Evolutionary conservation across 64 coral and sea anemone genomes (phyloP).

Genomic region (Catalaphyllia jardinei): DNA sequence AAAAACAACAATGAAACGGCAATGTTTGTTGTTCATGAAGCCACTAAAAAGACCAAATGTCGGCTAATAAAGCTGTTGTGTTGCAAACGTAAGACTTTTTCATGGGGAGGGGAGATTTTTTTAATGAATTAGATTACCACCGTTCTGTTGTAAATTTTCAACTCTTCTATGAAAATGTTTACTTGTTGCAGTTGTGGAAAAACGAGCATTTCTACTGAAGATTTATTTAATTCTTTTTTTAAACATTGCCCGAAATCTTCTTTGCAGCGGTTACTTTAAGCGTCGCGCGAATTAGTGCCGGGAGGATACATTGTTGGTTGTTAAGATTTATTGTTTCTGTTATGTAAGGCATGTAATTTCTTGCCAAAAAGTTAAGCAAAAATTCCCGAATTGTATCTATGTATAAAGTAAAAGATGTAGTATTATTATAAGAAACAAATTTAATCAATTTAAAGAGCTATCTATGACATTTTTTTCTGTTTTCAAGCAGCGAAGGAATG

Average conservation of each 20-base stretch:
- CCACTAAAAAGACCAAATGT: too few species aligned
- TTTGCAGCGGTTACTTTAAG: neutral
- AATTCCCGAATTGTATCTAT: constrained; percentile 17
- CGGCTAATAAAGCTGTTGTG: too few species aligned
- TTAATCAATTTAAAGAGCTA: constrained; percentile 9
- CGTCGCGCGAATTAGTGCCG: neutral
- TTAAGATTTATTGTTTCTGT: neutral
- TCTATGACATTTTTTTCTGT: neutral
- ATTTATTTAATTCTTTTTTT: neutral
- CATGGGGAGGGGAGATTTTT: too few species aligned
- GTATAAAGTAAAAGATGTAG: constrained; percentile 33
- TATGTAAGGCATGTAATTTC: constrained; percentile 22
- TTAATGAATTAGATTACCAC: too few species aligned
- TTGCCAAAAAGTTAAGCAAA: neutral
- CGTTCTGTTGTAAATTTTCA: too few species aligned
- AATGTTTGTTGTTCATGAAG: too few species aligned
- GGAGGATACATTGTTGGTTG: neutral
- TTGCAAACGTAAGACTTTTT: too few species aligned
- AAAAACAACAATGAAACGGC: too few species aligned
- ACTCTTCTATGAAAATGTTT: too few species aligned
- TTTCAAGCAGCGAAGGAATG: neutral
- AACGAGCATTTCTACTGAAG: neutral
- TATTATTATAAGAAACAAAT: constrained; percentile 7
- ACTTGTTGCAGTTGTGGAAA: neutral
- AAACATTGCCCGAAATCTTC: neutral